Conservation (phyloP, 2,797 vertebrate species). For the Eurystomus glaucurus region DNA sequence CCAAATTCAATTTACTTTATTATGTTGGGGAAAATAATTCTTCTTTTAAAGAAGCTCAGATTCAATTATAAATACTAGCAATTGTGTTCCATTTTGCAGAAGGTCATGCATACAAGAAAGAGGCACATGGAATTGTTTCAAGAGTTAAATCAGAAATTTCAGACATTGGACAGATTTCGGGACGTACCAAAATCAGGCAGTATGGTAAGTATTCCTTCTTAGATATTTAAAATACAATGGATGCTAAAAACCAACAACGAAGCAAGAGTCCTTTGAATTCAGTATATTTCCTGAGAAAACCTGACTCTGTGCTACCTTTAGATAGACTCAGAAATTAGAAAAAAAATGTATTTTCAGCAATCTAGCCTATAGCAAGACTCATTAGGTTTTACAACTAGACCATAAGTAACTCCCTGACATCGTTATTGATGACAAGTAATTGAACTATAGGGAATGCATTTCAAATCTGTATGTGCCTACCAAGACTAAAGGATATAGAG, state of each 20-base stretch:
- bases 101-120: slow-evolving; percentile 99
- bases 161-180: slow-evolving; percentile 99
- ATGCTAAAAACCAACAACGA: not conserved
- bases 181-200: slow-evolving; percentile 99
- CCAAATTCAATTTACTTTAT: slow-evolving; percentile 65
- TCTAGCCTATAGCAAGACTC: not conserved
- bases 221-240: not conserved
- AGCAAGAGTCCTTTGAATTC: not conserved
- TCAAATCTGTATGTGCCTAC: not conserved
- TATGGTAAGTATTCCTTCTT: slow-evolving; percentile 91
- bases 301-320: not conserved
- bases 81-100: slow-evolving; percentile 91
- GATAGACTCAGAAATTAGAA: not conserved
- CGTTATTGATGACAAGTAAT: slow-evolving; percentile 37
- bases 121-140: slow-evolving; percentile 99
- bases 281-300: not conserved
- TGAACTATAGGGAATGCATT: slow-evolving; percentile 45
- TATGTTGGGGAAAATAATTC: slow-evolving; percentile 41
- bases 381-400: slow-evolving; percentile 26
- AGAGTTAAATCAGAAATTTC: slow-evolving; percentile 99
- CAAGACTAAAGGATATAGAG: slow-evolving; percentile 8
- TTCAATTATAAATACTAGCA: slow-evolving; percentile 68
- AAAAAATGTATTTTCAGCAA: slow-evolving; percentile 24
- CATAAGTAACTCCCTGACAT: not conserved
- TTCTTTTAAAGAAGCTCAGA: slow-evolving; percentile 31